Percentiles rank a stretch among this genome's conserved stretches.
These are phyloP conservation scores for Discoglossus pictus DNA, from an alignment of 2,797 vertebrate genomes.

Conservation along the genomic window DNA sequence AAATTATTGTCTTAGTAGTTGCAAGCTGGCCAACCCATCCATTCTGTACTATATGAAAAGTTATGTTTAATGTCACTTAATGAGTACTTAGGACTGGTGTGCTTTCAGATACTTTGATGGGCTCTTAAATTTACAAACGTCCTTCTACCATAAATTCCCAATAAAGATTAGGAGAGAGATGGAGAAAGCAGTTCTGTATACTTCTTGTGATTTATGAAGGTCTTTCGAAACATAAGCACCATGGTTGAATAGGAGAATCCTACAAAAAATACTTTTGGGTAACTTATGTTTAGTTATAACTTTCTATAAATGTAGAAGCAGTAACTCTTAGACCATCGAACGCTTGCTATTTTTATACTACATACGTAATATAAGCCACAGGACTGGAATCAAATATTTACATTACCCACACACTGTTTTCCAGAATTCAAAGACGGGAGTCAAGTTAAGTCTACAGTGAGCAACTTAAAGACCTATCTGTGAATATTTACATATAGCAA, in stretches of 20 bases:
- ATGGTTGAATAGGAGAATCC: slow-evolving; percentile 16
- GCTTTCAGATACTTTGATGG: slow-evolving; percentile 63
- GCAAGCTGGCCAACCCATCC: slow-evolving; percentile 53
- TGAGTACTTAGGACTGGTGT: slow-evolving; percentile 60
- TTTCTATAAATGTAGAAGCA: too few relatives aligned
- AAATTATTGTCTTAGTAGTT: slow-evolving; percentile 58
- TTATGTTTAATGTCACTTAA: slow-evolving; percentile 65
- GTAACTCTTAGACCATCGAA: too few relatives aligned
- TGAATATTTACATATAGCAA: too few relatives aligned
- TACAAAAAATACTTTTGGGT: slow-evolving; percentile 5
- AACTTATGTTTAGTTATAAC: slow-evolving; percentile 9
- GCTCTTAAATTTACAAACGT: slow-evolving; percentile 68
- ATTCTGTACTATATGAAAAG: slow-evolving; percentile 61
- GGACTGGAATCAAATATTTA: neutral
- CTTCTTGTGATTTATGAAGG: slow-evolving; percentile 50
- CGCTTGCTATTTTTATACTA: too few relatives aligned
- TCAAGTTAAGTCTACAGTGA: too few relatives aligned
- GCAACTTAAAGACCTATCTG: too few relatives aligned
- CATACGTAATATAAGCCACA: neutral
- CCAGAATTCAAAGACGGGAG: too few relatives aligned
- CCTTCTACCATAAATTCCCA: slow-evolving; percentile 60
- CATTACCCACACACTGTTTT: too few relatives aligned
- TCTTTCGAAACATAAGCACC: slow-evolving; percentile 30
- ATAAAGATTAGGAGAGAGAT: slow-evolving; percentile 58
- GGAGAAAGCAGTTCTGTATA: slow-evolving; percentile 40